Evolutionary conservation across 2,797 vertebrate genomes (phyloP).

Genomic region (Diplodus puntazzo): DNA sequence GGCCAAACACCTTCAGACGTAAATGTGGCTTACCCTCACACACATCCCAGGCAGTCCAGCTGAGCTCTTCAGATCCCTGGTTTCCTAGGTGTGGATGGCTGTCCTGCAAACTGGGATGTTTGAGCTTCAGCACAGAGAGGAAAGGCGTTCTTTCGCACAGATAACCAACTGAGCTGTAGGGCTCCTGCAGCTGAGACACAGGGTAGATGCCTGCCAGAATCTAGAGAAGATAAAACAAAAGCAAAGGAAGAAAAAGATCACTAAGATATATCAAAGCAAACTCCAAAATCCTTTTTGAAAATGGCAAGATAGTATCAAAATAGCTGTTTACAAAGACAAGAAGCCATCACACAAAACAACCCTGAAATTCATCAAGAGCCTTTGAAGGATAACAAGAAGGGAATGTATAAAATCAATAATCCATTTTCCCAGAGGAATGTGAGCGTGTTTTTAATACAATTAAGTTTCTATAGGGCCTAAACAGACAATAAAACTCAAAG

Average conservation of each 20-base stretch:
- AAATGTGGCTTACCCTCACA: conserved; percentile 88
- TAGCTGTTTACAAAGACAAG: neutral
- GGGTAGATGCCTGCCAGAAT: conserved; percentile 93
- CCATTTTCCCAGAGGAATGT: conserved; percentile 18
- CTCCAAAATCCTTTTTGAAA: neutral
- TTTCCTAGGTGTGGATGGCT: conserved; percentile 53
- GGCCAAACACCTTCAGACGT: too few relatives aligned
- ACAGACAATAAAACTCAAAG: conserved; percentile 6
- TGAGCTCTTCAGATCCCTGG: conserved; percentile 61
- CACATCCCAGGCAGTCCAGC: conserved; percentile 94
- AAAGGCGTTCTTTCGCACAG: conserved; percentile 89
- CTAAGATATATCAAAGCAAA: neutral
- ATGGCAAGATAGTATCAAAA: neutral
- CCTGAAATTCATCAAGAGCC: neutral
- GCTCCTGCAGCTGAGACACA: conserved; percentile 94
- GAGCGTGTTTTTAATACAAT: conserved; percentile 9
- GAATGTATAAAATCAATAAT: conserved; percentile 47
- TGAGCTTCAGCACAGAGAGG: conserved; percentile 87
- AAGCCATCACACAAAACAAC: conserved; percentile 1
- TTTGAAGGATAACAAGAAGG: conserved; percentile 10
- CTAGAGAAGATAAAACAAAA: conserved; percentile 70
- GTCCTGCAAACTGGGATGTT: conserved; percentile 81
- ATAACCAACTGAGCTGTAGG: conserved; percentile 93
- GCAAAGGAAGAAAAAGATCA: neutral
- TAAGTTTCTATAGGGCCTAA: conserved; percentile 11